Base-by-base conservation (phyloP, 2,797 vertebrate species). In the Enteromius fasciolatus region DNA sequence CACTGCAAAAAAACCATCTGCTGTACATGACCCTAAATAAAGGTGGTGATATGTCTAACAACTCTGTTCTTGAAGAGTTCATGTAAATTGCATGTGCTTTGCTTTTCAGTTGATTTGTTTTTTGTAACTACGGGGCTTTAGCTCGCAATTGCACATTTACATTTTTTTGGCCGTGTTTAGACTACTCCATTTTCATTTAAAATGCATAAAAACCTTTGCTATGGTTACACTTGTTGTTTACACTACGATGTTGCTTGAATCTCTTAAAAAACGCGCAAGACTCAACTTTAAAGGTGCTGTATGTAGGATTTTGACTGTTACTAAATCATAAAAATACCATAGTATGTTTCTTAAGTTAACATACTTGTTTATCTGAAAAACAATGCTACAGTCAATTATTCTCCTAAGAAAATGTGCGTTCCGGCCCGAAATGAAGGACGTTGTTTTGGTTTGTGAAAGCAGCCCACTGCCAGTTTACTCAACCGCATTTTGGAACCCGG, bases 1-100 rank as follows among this genome's bases (percentile, higher is more conserved):
- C 85, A 79, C 75, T 80, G 78, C 74, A 85, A 83, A 79, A 79
- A 75, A 88, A 85, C 83, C 78, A 68, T 83, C 74, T 83, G 85
- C 85, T 86, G 84, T 83, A 86, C 81, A 84, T 84, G 85, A 88
- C 87, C 87, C 85, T 86, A 86, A 88, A 88, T 88, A 86, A 87
- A 88, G 87, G 81, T 86, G 87, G 85, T 88, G 85, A 86, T 83
- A 86, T 81, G 81, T 80, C 81, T 76, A 83, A 83, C 72, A 75
- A 18, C 64, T 18, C 39, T 74, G 31, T 76, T 46, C n/a, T 50
- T 20, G 36, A 25, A 59, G 48, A 31, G n/a, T 80, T 73, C 39
- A 12, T 69, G 5, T 64, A 36, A 76, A 17, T 20, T 44, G 57
- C 54, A 59, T 59, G n/a, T 25, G 10, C 54, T 59, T 11, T 57